phyloP scores from a whole-genome alignment of 2,888 invertebrate genomes.

The Adelphocoris suturalis region DNA sequence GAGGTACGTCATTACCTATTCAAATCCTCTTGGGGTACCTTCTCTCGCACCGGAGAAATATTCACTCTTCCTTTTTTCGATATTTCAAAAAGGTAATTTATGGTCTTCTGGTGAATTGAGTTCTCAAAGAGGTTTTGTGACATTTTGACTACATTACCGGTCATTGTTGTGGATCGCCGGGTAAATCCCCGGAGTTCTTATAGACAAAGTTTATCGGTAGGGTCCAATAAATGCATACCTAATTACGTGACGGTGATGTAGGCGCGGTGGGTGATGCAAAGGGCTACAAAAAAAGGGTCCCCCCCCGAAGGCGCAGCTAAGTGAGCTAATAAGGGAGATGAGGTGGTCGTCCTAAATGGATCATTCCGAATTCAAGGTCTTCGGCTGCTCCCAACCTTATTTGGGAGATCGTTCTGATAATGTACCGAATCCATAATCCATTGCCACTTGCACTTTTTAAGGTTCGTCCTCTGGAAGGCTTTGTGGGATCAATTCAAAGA shows the following conservation, averaged over 20 bases:
- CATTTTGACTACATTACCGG: slow-evolving; percentile 41
- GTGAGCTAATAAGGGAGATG: background rate
- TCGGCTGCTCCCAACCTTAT: slow-evolving; percentile 15
- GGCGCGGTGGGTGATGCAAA: slow-evolving; percentile 16
- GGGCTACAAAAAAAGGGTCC: slow-evolving; percentile 1
- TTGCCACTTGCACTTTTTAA: background rate
- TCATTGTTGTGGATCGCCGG: slow-evolving; percentile 28
- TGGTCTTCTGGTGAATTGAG: background rate
- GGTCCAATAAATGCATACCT: slow-evolving; percentile 8
- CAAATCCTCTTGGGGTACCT: slow-evolving; percentile 39
- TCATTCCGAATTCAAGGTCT: slow-evolving; percentile 27
- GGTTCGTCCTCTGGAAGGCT: background rate
- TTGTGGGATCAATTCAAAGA: no score
- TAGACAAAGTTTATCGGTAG: background rate
- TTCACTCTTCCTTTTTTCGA: background rate
- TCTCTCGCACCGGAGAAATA: background rate
- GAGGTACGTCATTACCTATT: slow-evolving; percentile 53
- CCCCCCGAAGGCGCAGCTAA: background rate
- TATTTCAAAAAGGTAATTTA: background rate
- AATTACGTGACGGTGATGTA: slow-evolving; percentile 7
- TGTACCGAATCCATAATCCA: background rate
- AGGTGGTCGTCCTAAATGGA: slow-evolving; percentile 21
- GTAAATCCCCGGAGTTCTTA: background rate
- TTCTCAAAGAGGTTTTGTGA: slow-evolving; percentile 23
- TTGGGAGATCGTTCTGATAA: background rate